These are phyloP conservation scores for Monarcha castaneiventris DNA, from an alignment of 2,113 vertebrate genomes.

Conservation along the genomic window DNA sequence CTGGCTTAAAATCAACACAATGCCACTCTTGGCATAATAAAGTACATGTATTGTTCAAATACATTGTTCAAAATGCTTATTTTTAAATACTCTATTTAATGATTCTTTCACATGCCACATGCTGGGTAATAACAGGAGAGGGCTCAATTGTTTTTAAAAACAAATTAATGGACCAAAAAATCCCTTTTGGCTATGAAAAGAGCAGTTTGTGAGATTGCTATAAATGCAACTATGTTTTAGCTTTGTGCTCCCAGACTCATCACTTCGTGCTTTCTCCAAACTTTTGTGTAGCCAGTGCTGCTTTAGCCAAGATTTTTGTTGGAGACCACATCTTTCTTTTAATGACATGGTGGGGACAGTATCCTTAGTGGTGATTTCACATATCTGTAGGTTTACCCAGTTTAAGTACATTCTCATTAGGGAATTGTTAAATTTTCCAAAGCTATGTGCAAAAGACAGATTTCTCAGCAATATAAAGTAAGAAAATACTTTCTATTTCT, in stretches of 20 bases:
- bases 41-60: neutral
- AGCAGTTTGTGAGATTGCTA: neutral
- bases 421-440: neutral
- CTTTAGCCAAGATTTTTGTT: neutral
- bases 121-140: neutral
- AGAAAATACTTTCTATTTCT: neutral
- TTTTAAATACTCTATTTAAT: neutral
- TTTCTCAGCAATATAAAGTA: neutral
- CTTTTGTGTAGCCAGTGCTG: neutral
- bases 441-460: neutral
- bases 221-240: neutral
- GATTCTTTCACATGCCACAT: neutral
- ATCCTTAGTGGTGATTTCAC: neutral
- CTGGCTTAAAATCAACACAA: neutral
- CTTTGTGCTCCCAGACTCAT: neutral
- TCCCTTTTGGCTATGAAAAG: neutral
- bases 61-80: neutral
- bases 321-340: neutral
- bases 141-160: neutral
- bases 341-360: neutral
- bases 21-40: neutral
- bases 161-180: neutral
- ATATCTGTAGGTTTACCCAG: neutral
- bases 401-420: neutral
- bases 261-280: neutral